phyloP scores from a whole-genome alignment of 2,797 vertebrate species.

The Chelidonichthys spinosus region DNA sequence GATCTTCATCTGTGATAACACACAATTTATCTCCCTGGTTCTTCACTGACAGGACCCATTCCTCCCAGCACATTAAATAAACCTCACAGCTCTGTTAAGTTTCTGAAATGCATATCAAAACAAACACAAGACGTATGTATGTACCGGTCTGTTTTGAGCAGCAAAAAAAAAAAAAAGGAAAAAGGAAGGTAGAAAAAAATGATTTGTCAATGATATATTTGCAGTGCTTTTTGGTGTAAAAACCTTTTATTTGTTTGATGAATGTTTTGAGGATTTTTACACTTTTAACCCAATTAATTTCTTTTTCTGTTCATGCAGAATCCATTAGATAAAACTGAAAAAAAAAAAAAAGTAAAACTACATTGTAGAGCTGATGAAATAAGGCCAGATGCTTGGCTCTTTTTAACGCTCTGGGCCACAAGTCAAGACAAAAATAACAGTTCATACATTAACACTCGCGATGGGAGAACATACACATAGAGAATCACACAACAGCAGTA shows the following conservation, averaged over 20 bases:
- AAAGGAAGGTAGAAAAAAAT: neutral
- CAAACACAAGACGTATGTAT: constrained; percentile 35
- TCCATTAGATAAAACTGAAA: neutral
- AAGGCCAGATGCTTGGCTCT: neutral
- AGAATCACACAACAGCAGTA: constrained; percentile 15
- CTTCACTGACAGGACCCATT: constrained; percentile 48
- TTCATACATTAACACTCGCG: neutral
- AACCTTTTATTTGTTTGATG: too few species aligned
- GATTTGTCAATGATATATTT: neutral
- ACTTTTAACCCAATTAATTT: neutral
- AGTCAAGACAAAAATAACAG: constrained; percentile 2
- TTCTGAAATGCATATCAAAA: constrained; percentile 44
- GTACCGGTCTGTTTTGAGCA: constrained; percentile 28
- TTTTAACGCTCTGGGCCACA: constrained; percentile 1
- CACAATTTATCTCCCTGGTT: constrained; percentile 43
- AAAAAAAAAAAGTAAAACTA: neutral
- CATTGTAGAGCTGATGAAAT: neutral
- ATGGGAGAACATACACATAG: neutral
- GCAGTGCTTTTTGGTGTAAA: too few species aligned
- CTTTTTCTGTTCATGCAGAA: neutral
- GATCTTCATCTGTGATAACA: constrained; percentile 59
- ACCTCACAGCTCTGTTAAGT: constrained; percentile 29
- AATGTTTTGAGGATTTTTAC: neutral
- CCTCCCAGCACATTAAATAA: constrained; percentile 54
- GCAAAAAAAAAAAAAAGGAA: neutral